Base-by-base conservation (phyloP, 2,888 invertebrate genomes). In the Hetaerina titia region DNA sequence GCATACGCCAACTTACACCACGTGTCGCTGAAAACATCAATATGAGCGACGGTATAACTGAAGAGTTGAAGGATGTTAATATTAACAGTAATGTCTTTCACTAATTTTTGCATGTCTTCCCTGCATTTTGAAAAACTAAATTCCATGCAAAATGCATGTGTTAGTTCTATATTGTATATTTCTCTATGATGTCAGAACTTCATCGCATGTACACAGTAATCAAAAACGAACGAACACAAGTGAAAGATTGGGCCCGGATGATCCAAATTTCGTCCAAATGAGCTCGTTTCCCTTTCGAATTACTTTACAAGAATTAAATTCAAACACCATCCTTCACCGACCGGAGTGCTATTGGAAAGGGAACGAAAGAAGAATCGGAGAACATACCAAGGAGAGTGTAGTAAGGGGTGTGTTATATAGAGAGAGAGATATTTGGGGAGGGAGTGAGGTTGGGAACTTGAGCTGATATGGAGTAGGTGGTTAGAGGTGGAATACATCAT, bases 41-140 rank as follows among this genome's bases (percentile, higher is more conserved):
- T 96, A 98, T 98, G 98, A 97, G 97, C 96, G 98, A 98, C 97
- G 97, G 97, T 97, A 97, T 98, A 96, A 97, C 97, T 95, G 97
- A 97, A 96, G 97, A 97, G 96, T 97, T 98, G 96, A 97, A 98
- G 97, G 98, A 98, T 96, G 97, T 98, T 97, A 97, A 97, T 97
- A 97, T 98, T 96, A 96, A 96, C 95, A 96, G 97, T 45, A 45
- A 45, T 45, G 45, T 45, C 45, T 45, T 45, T 45, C 45, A 45
- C 45, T 45, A 45, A 45, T 45, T 45, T 45, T 45, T 45, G 45
- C 45, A 45, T 45, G 45, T 45, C 4, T 45, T 45, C 45, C 45
- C 45, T 45, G 4, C 45, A 45, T 45, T 45, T 45, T 45, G n/a
- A n/a, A n/a, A n/a, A n/a, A n/a, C n/a, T n/a, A n/a, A n/a, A n/a